Evolutionary conservation across 2,797 vertebrate genomes (phyloP), one percentile per base, ranked within the genome.

Genomic region (Betta splendens): DNA sequence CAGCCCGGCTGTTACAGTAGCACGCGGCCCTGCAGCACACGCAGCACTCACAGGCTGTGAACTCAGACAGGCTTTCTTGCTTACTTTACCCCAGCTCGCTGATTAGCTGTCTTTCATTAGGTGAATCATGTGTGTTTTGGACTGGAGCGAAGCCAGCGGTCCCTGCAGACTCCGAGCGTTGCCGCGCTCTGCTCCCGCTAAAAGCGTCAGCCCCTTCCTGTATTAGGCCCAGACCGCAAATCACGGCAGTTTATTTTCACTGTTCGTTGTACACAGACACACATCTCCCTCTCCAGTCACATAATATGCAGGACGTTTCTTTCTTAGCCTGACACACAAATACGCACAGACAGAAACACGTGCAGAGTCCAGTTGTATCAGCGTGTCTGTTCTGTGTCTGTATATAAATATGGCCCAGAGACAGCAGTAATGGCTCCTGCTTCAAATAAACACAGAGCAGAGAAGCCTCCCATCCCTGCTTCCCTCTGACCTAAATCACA

Each of bases 361-460:
- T 32, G 12, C 77, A 10, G 55, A 33, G 64, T 56, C 53, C 32
- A 16, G 75, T 69, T 68, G 78, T 75, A 71, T 83, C 81, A 54
- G 64, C 64, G 64, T 45, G 73, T 85, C 89, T 87, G 85, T 77
- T 89, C 85, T 87, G 82, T 89, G 88, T 89, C 89, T 87, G 87
- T 87, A 75, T 90, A 90, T 91, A 92, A 92, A 91, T 91, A 90
- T 48, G 64, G 68, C 70, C 79, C 75, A 88, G 80, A 85, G 88
- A 90, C 87, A 86, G 87, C 87, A 88, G 87, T 91, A 90, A 93
- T 91, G 89, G 90, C 90, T 89, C 81, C 85, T 65, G 87, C 88
- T 90, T 92, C 87, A 93, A 93, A 93, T 92, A 92, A 93, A 93
- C 91, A 92, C 42, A 89, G 79, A 74, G 80, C 74, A 74, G 75